These are phyloP conservation scores for Hemicrepidius hirtus DNA, from an alignment of 2,888 invertebrate species.

Conservation along the genomic window DNA sequence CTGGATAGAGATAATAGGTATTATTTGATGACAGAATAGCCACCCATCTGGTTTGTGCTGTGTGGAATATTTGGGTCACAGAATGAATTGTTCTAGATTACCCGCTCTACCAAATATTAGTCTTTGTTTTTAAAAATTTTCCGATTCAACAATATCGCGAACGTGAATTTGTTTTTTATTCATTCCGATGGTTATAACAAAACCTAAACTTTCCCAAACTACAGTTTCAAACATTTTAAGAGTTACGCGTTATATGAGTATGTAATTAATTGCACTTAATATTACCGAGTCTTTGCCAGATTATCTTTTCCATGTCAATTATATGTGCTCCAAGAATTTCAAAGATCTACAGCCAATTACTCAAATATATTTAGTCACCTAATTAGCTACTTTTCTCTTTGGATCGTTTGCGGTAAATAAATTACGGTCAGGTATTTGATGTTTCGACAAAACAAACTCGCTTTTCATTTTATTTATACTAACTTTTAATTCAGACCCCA, in stretches of 20 bases:
- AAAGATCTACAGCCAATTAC: slow-evolving; percentile 58
- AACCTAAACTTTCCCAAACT: background rate
- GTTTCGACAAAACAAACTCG: slow-evolving; percentile 42
- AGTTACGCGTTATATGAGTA: slow-evolving; percentile 19
- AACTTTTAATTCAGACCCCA: no score
- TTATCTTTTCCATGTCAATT: slow-evolving; percentile 45
- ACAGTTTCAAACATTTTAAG: slow-evolving; percentile 8
- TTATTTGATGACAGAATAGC: slow-evolving; percentile 31
- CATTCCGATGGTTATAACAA: background rate
- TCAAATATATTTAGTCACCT: slow-evolving; percentile 59
- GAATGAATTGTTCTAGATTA: slow-evolving; percentile 14
- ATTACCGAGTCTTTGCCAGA: slow-evolving; percentile 20
- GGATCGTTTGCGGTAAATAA: slow-evolving; percentile 50
- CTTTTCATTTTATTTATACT: slow-evolving; percentile 6
- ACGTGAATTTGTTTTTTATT: background rate
- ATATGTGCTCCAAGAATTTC: slow-evolving; percentile 55
- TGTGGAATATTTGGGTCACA: slow-evolving; percentile 28
- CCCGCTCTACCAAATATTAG: slow-evolving; percentile 10
- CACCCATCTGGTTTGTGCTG: slow-evolving; percentile 25
- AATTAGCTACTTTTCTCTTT: slow-evolving; percentile 57
- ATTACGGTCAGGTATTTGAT: slow-evolving; percentile 47
- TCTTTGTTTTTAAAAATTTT: slow-evolving; percentile 22
- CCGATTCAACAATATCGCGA: background rate
- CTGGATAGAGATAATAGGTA: slow-evolving; percentile 24
- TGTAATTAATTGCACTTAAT: slow-evolving; percentile 27